Percentiles rank a stretch among this genome's conserved stretches.
Evolutionary conservation across 1,140 invertebrate species (phyloP).

Genomic region (Drosophila micromelanica): DNA sequence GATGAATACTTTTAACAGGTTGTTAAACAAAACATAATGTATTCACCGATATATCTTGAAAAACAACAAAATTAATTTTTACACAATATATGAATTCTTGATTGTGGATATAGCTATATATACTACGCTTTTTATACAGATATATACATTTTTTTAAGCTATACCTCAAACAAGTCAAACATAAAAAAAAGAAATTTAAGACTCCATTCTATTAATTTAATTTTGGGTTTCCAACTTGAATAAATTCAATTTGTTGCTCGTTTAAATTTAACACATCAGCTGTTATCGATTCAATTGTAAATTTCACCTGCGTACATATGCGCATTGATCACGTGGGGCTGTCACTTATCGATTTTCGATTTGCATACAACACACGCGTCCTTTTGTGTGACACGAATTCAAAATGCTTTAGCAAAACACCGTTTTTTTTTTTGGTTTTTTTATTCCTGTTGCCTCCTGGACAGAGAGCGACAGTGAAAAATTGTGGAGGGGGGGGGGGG

Average conservation of each 20-base stretch:
- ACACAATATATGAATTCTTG: no score
- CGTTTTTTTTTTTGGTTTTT: conserved; percentile 27
- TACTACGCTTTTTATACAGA: no score
- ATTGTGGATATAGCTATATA: no score
- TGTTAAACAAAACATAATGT: no score
- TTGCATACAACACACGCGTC: conserved; percentile 38
- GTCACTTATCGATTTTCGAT: conserved; percentile 70
- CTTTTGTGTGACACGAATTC: conserved; percentile 49
- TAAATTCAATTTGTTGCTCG: conserved; percentile 3
- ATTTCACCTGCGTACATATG: background rate
- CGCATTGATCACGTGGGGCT: conserved; percentile 13
- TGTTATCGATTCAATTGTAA: conserved; percentile 36
- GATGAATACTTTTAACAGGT: no score
- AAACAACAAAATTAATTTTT: no score
- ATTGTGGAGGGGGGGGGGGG: no score
- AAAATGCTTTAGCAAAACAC: conserved; percentile 42
- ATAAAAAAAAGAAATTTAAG: no score
- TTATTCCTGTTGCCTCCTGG: background rate
- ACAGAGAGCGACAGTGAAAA: background rate
- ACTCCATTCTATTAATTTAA: background rate
- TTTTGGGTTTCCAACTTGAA: background rate
- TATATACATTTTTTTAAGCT: no score
- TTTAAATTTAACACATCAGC: background rate
- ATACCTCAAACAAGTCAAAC: no score
- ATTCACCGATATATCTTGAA: no score